Evolutionary conservation across 2,888 invertebrate species (phyloP).

Genomic region (Schizotus pectinicornis): DNA sequence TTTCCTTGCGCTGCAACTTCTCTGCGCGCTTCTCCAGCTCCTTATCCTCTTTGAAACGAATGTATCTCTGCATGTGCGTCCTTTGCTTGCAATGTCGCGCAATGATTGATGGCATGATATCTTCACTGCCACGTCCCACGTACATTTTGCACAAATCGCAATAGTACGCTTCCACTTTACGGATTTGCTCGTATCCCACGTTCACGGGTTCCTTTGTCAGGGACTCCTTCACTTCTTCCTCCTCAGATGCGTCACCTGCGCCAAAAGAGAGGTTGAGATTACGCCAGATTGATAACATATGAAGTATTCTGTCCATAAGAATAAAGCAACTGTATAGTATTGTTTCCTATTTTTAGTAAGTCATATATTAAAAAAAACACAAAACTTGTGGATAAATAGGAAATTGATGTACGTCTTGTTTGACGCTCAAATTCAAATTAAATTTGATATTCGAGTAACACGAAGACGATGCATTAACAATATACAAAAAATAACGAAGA

Average conservation of each 20-base stretch:
- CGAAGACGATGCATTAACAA: conserved; percentile 39
- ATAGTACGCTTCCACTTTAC: conserved; percentile 78
- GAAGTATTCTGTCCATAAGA: too few species aligned
- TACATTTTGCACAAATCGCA: conserved; percentile 82
- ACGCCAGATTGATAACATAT: too few species aligned
- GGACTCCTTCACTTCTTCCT: conserved; percentile 52
- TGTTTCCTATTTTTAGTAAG: conserved; percentile 39
- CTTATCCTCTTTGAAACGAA: conserved; percentile 78
- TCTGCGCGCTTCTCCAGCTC: conserved; percentile 75
- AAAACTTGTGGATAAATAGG: conserved; percentile 31
- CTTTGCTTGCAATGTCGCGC: conserved; percentile 73
- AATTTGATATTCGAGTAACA: conserved; percentile 40
- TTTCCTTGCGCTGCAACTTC: conserved; percentile 68
- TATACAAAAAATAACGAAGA: conserved; percentile 12
- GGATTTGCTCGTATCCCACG: conserved; percentile 79
- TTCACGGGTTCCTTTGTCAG: conserved; percentile 70
- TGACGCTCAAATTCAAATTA: conserved; percentile 39
- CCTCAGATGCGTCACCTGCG: conserved; percentile 33
- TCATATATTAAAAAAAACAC: conserved; percentile 9
- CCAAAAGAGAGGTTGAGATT: neutral
- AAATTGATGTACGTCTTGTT: conserved; percentile 39
- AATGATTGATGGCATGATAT: conserved; percentile 41
- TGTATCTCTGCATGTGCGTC: conserved; percentile 77
- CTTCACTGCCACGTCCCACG: conserved; percentile 66
- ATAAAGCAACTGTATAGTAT: too few species aligned